phyloP scores from a whole-genome alignment of 2,888 invertebrate genomes.

The Vandiemenella viatica region DNA sequence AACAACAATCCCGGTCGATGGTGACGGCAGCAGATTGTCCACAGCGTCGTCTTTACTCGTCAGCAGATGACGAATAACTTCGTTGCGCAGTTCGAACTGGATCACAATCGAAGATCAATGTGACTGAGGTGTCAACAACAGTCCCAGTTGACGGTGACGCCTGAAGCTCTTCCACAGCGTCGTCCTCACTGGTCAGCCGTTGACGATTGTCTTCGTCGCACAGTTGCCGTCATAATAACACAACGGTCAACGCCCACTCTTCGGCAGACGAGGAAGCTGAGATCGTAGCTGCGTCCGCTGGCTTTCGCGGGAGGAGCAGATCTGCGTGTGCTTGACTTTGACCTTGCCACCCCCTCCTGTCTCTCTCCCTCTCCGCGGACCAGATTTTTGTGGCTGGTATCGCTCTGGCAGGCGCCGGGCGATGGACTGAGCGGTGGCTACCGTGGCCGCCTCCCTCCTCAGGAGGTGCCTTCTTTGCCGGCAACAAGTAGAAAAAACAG shows the following conservation, averaged over 20 bases:
- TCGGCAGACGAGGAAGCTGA: no score
- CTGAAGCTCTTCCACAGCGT: no score
- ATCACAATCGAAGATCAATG: neutral
- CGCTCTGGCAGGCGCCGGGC: constrained; percentile 5
- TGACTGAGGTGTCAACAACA: neutral
- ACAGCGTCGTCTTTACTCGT: no score
- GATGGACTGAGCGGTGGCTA: constrained; percentile 3
- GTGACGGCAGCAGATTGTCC: no score
- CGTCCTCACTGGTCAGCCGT: no score
- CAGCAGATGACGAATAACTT: no score
- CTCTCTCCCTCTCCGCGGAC: no score
- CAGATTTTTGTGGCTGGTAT: neutral
- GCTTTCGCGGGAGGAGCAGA: neutral
- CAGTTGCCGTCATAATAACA: neutral
- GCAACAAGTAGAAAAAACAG: neutral
- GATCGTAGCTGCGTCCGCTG: neutral
- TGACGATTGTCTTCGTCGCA: neutral
- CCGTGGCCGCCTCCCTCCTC: constrained; percentile 2
- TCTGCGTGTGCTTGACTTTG: neutral
- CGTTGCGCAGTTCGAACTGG: no score
- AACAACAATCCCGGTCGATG: no score
- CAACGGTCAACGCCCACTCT: neutral
- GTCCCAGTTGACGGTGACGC: no score
- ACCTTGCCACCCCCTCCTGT: neutral
- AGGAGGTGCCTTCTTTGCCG: neutral